Evolutionary conservation across 1,140 invertebrate species (phyloP), one percentile per base, ranked within the genome.

Genomic region (Euwallacea fornicatus): DNA sequence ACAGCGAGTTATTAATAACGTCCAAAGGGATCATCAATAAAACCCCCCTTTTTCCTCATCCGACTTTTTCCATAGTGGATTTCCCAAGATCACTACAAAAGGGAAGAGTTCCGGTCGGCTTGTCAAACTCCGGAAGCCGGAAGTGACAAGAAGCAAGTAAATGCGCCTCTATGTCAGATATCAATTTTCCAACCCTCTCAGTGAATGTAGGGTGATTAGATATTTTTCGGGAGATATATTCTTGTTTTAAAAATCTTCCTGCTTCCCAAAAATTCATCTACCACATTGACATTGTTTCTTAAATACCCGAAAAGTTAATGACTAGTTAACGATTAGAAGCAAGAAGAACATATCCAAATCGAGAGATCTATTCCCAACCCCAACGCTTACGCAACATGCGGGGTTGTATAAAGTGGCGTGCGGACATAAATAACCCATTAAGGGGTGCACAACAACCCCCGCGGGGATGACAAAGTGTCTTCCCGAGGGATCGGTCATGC

Each of bases 381-480:
- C 67, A 63, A 69, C 67, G 55, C 59, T 69, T 69, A 69, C 15
- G 56, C 66, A 43, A 50, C n/a, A n/a, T 68, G 66, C 55, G 46
- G 10, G 15, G 56, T 9, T 16, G 43, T 10, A 53, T n/a, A 68
- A 68, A 68, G 66, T 68, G 67, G 61, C 63, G 55, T 69, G 61
- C 68, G 67, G 73, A 72, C 71, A 75, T 75, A 75, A 75, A 75
- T 75, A 75, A 75, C 74, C 74, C 74, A 75, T 75, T 75, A 75
- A 73, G 72, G 71, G 74, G 64, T 68, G 72, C 65, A 65, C 54
- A 63, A 69, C 62, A 66, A 66, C 68, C 69, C 66, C 67, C 58
- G 66, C 65, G 60, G 55, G 67, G 64, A 71, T 75, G 74, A 75
- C 74, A 75, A 75, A 75, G 63, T 72, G 64, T 66, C 64, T 73